Percentiles rank a stretch among this genome's conserved stretches.
Conservation (phyloP, 2,797 vertebrate species). For the Sternarchorhynchus goeldii region DNA sequence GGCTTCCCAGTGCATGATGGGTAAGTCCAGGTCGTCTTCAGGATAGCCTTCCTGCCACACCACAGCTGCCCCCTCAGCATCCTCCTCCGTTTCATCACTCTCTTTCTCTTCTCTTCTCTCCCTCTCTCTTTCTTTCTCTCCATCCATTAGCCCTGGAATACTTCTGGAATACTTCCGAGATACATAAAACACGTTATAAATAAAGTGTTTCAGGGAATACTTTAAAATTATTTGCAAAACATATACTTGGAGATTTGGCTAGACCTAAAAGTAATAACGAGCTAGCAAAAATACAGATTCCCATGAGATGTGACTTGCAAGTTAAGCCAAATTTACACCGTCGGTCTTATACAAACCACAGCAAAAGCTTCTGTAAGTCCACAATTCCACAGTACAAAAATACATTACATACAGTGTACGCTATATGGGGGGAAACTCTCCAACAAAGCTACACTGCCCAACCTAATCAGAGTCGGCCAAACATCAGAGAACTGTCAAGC, state of each 20-base stretch:
- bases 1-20: conserved; percentile 85
- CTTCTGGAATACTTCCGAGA: neutral
- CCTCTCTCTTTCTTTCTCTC: conserved; percentile 71
- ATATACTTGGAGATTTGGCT: neutral
- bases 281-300: neutral
- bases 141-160: conserved; percentile 65
- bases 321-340: neutral
- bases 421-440: no score
- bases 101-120: conserved; percentile 75
- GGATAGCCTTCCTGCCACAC: conserved; percentile 72
- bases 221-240: neutral
- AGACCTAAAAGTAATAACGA: neutral
- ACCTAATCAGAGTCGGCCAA: conserved; percentile 20
- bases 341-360: no score
- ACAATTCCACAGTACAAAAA: neutral
- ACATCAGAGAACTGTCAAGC: conserved; percentile 4
- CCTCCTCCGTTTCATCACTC: conserved; percentile 71
- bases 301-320: neutral
- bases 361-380: no score
- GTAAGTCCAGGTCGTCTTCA: conserved; percentile 73
- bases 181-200: neutral
- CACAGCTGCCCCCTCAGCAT: conserved; percentile 69
- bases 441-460: neutral
- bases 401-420: neutral
- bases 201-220: neutral